phyloP scores from a whole-genome alignment of 2,113 vertebrate genomes.

The Zosterops lateralis region DNA sequence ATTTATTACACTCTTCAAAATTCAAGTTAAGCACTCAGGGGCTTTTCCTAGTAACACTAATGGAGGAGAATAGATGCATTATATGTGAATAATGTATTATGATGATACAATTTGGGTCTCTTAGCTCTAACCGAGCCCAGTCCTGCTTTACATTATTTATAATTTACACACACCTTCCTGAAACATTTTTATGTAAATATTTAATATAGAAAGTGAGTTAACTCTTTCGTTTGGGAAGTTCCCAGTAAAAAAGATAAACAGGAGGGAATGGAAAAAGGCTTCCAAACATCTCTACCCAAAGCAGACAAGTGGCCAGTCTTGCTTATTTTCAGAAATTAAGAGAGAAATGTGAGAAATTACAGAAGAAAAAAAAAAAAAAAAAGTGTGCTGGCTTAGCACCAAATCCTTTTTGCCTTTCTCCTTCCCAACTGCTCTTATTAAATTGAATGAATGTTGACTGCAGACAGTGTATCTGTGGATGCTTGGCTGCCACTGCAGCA shows the following conservation, averaged over 20 bases:
- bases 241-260: constrained; percentile 19
- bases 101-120: constrained; percentile 91
- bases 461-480: not conserved
- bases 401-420: not conserved
- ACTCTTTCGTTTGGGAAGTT: constrained; percentile 74
- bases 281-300: not conserved
- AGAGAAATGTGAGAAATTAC: not conserved
- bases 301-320: not conserved
- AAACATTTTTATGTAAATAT: constrained; percentile 96
- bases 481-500: not conserved
- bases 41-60: constrained; percentile 80
- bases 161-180: constrained; percentile 98
- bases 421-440: not conserved
- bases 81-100: constrained; percentile 99
- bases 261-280: not conserved
- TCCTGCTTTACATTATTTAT: constrained; percentile 97
- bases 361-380: not conserved
- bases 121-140: constrained; percentile 88
- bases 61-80: constrained; percentile 92
- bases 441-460: not conserved
- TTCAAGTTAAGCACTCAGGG: constrained; percentile 81
- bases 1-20: constrained; percentile 81
- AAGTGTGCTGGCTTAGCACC: not conserved
- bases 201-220: constrained; percentile 87
- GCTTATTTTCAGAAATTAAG: constrained; percentile 22